Conservation (phyloP, 2,797 vertebrate species). For the Tragopan temminckii region DNA sequence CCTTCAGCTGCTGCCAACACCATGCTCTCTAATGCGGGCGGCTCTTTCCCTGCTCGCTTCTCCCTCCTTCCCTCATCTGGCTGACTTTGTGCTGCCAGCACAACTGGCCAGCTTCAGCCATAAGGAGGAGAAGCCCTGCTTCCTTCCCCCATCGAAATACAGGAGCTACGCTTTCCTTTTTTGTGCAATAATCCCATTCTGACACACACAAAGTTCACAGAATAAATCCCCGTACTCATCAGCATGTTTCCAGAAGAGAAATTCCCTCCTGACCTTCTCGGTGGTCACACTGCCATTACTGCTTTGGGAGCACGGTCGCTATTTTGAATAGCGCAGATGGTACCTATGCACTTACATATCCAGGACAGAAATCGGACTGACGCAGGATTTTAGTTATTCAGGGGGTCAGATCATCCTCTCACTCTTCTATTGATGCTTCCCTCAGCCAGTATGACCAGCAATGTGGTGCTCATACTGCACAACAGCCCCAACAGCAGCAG, state of each 20-base stretch:
- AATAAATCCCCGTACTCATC: background rate
- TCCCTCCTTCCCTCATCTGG: background rate
- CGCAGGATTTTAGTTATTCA: background rate
- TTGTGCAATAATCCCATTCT: background rate
- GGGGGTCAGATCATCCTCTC: background rate
- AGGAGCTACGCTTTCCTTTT: background rate
- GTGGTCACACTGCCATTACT: accelerated
- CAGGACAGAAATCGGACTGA: background rate
- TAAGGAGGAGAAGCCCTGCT: background rate
- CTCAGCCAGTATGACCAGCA: background rate
- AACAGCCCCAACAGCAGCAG: background rate
- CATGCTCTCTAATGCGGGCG: background rate
- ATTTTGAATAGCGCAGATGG: background rate
- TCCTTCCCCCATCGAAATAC: background rate
- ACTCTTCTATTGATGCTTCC: background rate
- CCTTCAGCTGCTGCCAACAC: background rate
- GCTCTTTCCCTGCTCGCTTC: background rate
- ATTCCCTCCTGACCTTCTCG: background rate
- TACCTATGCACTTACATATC: accelerated
- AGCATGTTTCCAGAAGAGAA: background rate
- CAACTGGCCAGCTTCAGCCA: background rate
- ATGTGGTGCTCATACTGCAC: background rate
- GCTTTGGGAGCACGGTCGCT: background rate
- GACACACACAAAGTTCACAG: background rate
- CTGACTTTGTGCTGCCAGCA: background rate